Percentiles rank a stretch among this genome's conserved stretches.
Conservation (phyloP, 2,888 invertebrate species). For the Crioceris asparagi region DNA sequence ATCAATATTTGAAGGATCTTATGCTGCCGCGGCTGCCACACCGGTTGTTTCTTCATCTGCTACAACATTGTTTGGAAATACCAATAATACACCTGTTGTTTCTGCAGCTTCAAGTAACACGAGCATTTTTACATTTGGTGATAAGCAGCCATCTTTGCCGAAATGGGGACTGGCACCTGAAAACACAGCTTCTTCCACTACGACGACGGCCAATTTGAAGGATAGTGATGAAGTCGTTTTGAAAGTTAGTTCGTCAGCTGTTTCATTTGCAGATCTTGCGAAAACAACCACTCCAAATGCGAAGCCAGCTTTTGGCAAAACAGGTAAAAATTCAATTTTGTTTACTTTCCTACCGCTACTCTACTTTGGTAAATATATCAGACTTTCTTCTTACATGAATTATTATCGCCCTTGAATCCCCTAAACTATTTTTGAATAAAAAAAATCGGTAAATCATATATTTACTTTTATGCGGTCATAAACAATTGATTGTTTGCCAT, state of each 20-base stretch:
- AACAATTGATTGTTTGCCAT: too few relatives aligned
- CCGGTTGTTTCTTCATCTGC: too few relatives aligned
- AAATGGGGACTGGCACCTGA: too few relatives aligned
- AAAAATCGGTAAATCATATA: too few relatives aligned
- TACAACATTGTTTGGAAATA: slow-evolving; percentile 5
- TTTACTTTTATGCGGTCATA: too few relatives aligned
- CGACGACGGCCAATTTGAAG: slow-evolving; percentile 13
- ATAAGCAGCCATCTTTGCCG: neutral
- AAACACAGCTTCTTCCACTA: neutral
- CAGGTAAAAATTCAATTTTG: slow-evolving; percentile 11
- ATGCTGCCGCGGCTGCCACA: too few relatives aligned
- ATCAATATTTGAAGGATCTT: too few relatives aligned
- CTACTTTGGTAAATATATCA: too few relatives aligned
- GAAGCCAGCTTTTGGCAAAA: slow-evolving; percentile 20
- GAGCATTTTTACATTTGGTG: neutral
- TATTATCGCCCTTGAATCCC: too few relatives aligned
- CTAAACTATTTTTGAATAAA: too few relatives aligned
- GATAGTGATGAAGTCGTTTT: slow-evolving; percentile 28
- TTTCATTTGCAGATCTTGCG: slow-evolving; percentile 35
- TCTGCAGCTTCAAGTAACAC: slow-evolving; percentile 6
- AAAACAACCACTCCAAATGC: slow-evolving; percentile 20
- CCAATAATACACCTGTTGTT: slow-evolving; percentile 9
- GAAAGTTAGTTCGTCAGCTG: slow-evolving; percentile 27
- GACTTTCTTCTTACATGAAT: too few relatives aligned
- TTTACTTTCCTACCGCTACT: too few relatives aligned